Percentiles rank a stretch among this genome's conserved stretches.
phyloP scores from a whole-genome alignment of 2,888 invertebrate species.

The Drosophila anomalata region DNA sequence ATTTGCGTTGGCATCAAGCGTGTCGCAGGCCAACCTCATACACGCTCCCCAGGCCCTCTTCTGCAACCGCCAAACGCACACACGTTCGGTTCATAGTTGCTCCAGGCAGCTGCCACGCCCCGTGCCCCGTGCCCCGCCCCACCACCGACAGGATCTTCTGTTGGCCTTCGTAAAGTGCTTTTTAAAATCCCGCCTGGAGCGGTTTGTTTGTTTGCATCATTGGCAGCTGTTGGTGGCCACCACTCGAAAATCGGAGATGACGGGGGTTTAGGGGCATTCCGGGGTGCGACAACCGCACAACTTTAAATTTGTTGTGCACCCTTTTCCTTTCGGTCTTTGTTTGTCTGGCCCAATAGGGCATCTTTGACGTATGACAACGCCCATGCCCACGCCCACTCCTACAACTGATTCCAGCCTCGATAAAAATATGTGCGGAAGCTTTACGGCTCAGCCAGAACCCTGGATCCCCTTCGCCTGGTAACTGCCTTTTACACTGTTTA shows the following conservation, averaged over 20 bases:
- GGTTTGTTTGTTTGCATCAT: constrained; percentile 70
- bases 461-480: constrained; percentile 34
- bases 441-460: constrained; percentile 46
- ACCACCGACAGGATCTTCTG: constrained; percentile 21
- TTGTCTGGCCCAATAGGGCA: constrained; percentile 77
- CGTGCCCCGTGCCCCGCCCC: constrained; percentile 15
- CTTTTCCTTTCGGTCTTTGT: constrained; percentile 49
- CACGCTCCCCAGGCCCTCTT: constrained; percentile 1
- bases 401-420: constrained; percentile 35
- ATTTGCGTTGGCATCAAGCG: constrained; percentile 61
- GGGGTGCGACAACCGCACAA: constrained; percentile 72
- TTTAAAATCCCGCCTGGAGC: constrained; percentile 73
- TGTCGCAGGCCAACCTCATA: constrained; percentile 7
- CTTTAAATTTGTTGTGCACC: constrained; percentile 73
- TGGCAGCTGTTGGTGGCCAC: constrained; percentile 62
- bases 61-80: constrained; percentile 11
- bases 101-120: constrained; percentile 10
- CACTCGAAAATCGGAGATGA: constrained; percentile 14
- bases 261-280: neutral
- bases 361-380: constrained; percentile 66
- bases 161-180: constrained; percentile 72
- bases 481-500: constrained; percentile 77
- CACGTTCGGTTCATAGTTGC: constrained; percentile 23
- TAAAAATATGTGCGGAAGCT: constrained; percentile 72
- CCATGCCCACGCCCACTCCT: neutral